Evolutionary conservation across 2,888 invertebrate genomes (phyloP), one percentile per base, ranked within the genome.

Genomic region (Creontiades dilutus): DNA sequence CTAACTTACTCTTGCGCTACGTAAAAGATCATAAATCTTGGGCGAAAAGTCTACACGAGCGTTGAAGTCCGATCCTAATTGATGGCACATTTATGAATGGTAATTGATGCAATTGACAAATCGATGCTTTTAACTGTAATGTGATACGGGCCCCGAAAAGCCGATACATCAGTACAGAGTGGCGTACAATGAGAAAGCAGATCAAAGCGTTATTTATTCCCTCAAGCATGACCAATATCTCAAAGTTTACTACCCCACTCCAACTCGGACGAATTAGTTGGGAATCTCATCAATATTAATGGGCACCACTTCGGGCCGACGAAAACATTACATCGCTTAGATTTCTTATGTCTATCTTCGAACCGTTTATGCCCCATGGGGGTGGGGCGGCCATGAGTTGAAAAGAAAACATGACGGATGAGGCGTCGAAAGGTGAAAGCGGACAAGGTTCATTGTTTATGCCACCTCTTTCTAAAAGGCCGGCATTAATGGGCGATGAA

Each of bases 161-260:
- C n/a, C 61, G n/a, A 61, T 61, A n/a, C 61, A 61, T 61, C 19
- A 61, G n/a, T n/a, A 19, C n/a, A n/a, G n/a, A 61, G 61, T 14
- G 14, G 61, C 3, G 61, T 19, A n/a, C 61, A n/a, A 19, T 19
- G 19, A 61, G 52, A 52, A 61, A 61, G 61, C n/a, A 61, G 61
- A 19, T n/a, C 61, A 19, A 16, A n/a, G 61, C 47, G 81, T 81
- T 81, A 81, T 46, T 46, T 81, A 81, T 48, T 47, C 81, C 81
- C 81, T n/a, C n/a, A 16, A 81, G 48, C 47, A 81, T 81, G 37
- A 81, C 81, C 81, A 81, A 81, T 81, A 81, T 81, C 48, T 81
- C 81, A 81, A 81, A 81, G 47, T 81, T 81, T 47, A 81, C 81
- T 47, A n/a, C 81, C 81, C 48, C n/a, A n/a, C 52, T 37, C 52